phyloP scores from a whole-genome alignment of 2,797 vertebrate genomes.

The Toxotes lorentzi region DNA sequence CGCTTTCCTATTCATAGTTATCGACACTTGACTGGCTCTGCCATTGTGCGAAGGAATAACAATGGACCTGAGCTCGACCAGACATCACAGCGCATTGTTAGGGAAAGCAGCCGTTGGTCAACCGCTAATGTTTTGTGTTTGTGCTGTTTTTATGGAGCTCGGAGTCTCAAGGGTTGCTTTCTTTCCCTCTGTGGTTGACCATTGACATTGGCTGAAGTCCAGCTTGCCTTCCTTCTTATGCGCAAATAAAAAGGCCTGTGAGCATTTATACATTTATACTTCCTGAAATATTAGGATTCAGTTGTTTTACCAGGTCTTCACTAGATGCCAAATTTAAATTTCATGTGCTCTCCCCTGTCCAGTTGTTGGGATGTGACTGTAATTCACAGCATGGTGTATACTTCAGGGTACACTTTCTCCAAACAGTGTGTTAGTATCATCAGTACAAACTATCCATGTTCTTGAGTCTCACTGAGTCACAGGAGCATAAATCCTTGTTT shows the following conservation, averaged over 20 bases:
- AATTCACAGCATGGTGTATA: background rate
- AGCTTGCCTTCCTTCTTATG: conserved; percentile 29
- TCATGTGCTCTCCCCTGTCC: background rate
- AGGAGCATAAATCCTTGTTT: conserved; percentile 1
- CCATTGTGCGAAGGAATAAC: conserved; percentile 63
- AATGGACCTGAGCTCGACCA: conserved; percentile 40
- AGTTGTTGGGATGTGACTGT: background rate
- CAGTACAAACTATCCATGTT: background rate
- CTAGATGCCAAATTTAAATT: background rate
- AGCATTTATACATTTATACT: too few species aligned
- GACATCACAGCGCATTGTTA: conserved; percentile 54
- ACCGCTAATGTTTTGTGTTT: conserved; percentile 41
- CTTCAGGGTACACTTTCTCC: background rate
- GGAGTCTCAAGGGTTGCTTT: conserved; percentile 40
- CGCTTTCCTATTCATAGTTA: conserved; percentile 62
- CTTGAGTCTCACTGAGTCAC: conserved; percentile 10
- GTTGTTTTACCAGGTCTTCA: background rate
- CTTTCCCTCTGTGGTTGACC: conserved; percentile 47
- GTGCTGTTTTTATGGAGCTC: conserved; percentile 54
- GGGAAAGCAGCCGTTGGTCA: conserved; percentile 62
- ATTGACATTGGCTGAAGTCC: conserved; percentile 47
- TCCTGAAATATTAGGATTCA: background rate
- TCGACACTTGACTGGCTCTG: conserved; percentile 59
- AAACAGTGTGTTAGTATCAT: background rate
- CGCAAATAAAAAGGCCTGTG: conserved; percentile 16